Evolutionary conservation across 1,140 invertebrate species (phyloP).

Genomic region (Nasonia longicornis): DNA sequence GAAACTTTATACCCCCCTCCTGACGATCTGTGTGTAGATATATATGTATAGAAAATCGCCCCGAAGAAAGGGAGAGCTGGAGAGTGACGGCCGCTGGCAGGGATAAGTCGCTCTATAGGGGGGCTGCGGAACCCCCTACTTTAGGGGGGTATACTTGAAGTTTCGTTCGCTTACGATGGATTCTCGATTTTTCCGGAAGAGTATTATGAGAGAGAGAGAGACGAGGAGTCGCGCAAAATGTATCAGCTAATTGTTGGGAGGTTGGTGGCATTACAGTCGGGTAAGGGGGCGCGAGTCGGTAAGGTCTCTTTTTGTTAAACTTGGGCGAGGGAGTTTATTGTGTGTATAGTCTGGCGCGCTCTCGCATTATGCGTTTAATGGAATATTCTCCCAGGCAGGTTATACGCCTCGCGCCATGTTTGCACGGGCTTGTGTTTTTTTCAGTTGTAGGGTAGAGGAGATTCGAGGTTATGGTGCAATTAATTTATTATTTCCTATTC

Average conservation of each 20-base stretch:
- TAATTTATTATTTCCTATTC: not conserved
- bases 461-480: not conserved
- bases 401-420: not conserved
- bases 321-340: not conserved
- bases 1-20: constrained; percentile 58
- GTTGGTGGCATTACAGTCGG: not conserved
- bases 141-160: not conserved
- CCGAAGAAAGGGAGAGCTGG: not conserved
- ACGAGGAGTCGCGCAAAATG: not conserved
- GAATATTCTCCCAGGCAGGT: not conserved
- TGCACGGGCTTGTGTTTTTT: not conserved
- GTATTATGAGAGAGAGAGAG: not conserved
- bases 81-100: not conserved
- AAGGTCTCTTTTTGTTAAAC: not conserved
- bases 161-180: not conserved
- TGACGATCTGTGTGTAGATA: not conserved
- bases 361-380: not conserved
- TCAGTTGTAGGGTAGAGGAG: not conserved
- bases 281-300: not conserved
- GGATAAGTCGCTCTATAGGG: constrained; percentile 11
- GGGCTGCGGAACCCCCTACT: no score
- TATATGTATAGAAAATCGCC: constrained; percentile 57
- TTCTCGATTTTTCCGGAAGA: not conserved
- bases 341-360: not conserved
- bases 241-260: not conserved